Evolutionary conservation across 2,888 invertebrate genomes (phyloP).

Genomic region (Drosophila macrothrix): DNA sequence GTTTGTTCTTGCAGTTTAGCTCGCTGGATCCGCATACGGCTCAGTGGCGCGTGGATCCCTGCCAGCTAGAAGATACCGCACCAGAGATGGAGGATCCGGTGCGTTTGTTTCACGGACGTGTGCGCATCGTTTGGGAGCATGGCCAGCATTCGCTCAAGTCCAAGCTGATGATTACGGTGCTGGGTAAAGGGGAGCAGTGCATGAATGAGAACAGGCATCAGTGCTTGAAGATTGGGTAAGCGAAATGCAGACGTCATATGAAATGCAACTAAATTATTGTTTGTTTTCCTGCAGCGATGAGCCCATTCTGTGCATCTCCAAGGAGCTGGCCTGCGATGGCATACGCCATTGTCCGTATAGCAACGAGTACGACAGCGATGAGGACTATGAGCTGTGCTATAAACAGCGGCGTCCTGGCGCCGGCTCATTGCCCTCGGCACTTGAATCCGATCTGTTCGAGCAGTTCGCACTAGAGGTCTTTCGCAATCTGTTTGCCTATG

Average conservation of each 20-base stretch:
- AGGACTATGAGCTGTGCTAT: conserved; percentile 84
- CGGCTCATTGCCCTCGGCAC: conserved; percentile 75
- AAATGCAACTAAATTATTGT: neutral
- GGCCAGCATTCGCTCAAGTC: conserved; percentile 78
- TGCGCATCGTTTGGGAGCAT: conserved; percentile 87
- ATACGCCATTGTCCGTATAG: conserved; percentile 89
- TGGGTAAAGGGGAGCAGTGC: conserved; percentile 84
- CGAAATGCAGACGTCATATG: neutral
- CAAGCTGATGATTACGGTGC: conserved; percentile 83
- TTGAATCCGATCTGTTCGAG: conserved; percentile 82
- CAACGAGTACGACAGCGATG: conserved; percentile 87
- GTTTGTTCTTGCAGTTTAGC: conserved; percentile 75
- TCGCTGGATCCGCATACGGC: conserved; percentile 84
- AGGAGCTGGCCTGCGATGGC: conserved; percentile 89
- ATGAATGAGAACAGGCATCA: conserved; percentile 81
- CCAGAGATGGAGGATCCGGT: conserved; percentile 87
- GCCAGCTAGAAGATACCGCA: conserved; percentile 85
- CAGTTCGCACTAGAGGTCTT: conserved; percentile 84
- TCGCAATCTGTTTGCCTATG: conserved; percentile 82
- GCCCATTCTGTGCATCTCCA: conserved; percentile 87
- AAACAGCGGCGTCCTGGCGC: conserved; percentile 78
- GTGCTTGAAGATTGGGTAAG: conserved; percentile 84
- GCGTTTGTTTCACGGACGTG: conserved; percentile 86
- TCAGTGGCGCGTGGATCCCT: conserved; percentile 87
- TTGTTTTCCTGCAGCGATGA: conserved; percentile 68